These are phyloP conservation scores for Chesias legatella DNA, from an alignment of 2,888 invertebrate genomes.

Conservation along the genomic window DNA sequence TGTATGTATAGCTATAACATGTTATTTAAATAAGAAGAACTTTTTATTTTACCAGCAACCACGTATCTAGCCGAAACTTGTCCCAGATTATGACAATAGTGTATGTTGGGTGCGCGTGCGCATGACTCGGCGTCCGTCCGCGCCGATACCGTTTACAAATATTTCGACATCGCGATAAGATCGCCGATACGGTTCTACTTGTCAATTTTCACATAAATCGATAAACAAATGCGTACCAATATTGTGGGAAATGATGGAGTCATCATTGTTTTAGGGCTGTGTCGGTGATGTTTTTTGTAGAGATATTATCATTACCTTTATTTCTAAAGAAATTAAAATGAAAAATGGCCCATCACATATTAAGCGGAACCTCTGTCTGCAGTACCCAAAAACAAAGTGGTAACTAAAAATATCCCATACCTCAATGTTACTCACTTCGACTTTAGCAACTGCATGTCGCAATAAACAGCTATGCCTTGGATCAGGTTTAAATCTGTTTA, in stretches of 20 bases:
- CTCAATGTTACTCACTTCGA: too few species aligned
- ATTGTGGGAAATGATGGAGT: neutral
- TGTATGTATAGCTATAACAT: too few species aligned
- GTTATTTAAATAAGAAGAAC: too few species aligned
- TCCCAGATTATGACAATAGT: slow-evolving; percentile 51
- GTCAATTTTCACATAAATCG: slow-evolving; percentile 21
- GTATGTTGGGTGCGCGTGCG: slow-evolving; percentile 40
- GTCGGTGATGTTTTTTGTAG: too few species aligned
- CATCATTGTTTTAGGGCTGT: too few species aligned
- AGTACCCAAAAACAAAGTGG: too few species aligned
- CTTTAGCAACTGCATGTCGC: slow-evolving; percentile 39
- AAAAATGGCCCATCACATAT: too few species aligned
- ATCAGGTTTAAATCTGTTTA: slow-evolving; percentile 50
- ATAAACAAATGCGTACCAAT: slow-evolving; percentile 11
- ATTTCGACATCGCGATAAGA: slow-evolving; percentile 73
- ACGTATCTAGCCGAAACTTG: slow-evolving; percentile 23
- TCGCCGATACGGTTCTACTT: slow-evolving; percentile 35
- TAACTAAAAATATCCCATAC: too few species aligned
- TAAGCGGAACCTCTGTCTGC: too few species aligned
- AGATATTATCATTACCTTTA: too few species aligned
- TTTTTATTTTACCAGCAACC: too few species aligned
- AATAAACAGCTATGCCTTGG: slow-evolving; percentile 48
- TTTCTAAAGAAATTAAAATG: too few species aligned
- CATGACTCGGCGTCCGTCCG: slow-evolving; percentile 54
- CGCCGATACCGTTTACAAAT: slow-evolving; percentile 73